Evolutionary conservation across 2,113 vertebrate genomes (phyloP).

Genomic region (Opisthocomus hoazin): DNA sequence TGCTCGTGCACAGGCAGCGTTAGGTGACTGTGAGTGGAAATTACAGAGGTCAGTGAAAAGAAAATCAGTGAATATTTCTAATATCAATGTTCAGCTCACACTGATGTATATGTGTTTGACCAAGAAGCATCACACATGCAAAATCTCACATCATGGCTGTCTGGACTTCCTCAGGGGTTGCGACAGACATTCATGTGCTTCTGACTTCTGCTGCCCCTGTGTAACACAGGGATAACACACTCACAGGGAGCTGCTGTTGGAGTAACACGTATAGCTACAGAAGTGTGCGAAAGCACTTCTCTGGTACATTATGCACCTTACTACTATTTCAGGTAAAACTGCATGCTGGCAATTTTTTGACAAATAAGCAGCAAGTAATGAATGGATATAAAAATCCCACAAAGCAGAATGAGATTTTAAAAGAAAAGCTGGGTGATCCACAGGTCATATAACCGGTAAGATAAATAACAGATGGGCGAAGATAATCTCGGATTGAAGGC

Average conservation of each 20-base stretch:
- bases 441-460: constrained; percentile 12
- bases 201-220: not conserved
- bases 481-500: constrained; percentile 52
- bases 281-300: not conserved
- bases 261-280: not conserved
- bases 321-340: not conserved
- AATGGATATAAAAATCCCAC: not conserved
- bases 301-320: not conserved
- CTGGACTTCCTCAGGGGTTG: not conserved
- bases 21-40: not conserved
- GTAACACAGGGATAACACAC: not conserved
- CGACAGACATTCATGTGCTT: not conserved
- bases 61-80: not conserved
- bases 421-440: constrained; percentile 27
- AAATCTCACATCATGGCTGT: not conserved
- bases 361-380: not conserved
- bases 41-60: not conserved
- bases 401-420: not conserved
- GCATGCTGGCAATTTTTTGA: not conserved
- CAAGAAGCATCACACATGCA: not conserved
- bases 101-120: not conserved
- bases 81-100: not conserved
- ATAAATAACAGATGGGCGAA: constrained; percentile 58
- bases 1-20: not conserved
- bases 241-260: not conserved